Evolutionary conservation across 2,888 invertebrate species (phyloP).

Genomic region (Drosophila acutilabella): DNA sequence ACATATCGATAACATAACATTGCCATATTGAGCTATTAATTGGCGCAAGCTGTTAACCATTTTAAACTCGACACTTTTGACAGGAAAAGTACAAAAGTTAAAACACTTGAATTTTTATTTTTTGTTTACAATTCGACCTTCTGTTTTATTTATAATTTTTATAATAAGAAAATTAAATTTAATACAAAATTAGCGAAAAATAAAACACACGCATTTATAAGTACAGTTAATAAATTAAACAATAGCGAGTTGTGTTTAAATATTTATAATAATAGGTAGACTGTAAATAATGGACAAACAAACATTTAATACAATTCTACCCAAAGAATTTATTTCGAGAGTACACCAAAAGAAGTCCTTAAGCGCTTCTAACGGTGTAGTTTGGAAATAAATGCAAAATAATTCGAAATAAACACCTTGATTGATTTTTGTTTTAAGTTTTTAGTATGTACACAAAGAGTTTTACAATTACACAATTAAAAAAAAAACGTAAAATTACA

Average conservation of each 20-base stretch:
- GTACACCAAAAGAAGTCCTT: constrained; percentile 69
- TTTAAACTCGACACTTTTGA: neutral
- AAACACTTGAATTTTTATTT: too few species aligned
- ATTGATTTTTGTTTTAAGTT: constrained; percentile 17
- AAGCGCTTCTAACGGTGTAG: constrained; percentile 70
- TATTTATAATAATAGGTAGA: constrained; percentile 14
- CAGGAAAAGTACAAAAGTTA: neutral
- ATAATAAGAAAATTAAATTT: constrained; percentile 66
- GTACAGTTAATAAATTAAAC: constrained; percentile 83
- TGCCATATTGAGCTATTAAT: neutral
- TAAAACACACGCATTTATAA: constrained; percentile 72
- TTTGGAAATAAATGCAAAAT: constrained; percentile 75
- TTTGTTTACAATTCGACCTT: constrained; percentile 60
- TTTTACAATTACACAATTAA: constrained; percentile 49
- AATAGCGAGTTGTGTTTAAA: constrained; percentile 56
- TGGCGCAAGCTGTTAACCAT: neutral
- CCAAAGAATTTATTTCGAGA: constrained; percentile 66
- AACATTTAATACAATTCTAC: constrained; percentile 7
- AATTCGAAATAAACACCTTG: constrained; percentile 46
- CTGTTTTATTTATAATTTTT: constrained; percentile 62
- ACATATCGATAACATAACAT: constrained; percentile 2
- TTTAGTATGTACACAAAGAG: constrained; percentile 75
- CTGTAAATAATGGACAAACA: constrained; percentile 23
- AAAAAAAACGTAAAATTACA: constrained; percentile 12
- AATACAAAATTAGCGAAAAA: constrained; percentile 65